Conservation (phyloP, 2,888 invertebrate genomes). For the Noctua comes region DNA sequence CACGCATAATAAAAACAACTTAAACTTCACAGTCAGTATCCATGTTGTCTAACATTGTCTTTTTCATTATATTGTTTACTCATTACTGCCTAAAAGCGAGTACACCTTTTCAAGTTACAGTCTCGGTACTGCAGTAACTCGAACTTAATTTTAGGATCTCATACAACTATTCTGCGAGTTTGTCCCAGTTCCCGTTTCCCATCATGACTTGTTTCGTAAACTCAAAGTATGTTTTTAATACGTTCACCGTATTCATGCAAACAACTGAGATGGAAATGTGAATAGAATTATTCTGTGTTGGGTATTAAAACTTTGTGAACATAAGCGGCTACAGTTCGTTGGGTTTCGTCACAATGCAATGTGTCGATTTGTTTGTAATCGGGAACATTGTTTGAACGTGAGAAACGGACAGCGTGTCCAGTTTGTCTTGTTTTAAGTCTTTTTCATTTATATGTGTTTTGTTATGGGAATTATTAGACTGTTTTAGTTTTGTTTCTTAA, state of each 20-base stretch:
- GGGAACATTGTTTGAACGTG: constrained; percentile 70
- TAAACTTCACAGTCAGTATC: background rate
- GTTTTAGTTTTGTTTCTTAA: constrained; percentile 13
- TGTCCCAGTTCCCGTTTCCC: constrained; percentile 44
- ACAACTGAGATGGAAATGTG: constrained; percentile 65
- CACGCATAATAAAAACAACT: background rate
- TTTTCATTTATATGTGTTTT: constrained; percentile 60
- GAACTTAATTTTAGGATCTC: constrained; percentile 60
- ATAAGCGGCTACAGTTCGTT: constrained; percentile 69
- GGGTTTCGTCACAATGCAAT: constrained; percentile 68
- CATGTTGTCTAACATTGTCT: background rate
- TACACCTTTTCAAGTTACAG: constrained; percentile 17
- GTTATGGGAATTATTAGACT: constrained; percentile 24
- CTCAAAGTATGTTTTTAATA: constrained; percentile 67
- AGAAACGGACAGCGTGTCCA: constrained; percentile 70
- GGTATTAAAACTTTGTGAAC: constrained; percentile 69
- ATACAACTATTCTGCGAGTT: constrained; percentile 63
- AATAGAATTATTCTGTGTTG: constrained; percentile 65
- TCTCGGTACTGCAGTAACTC: constrained; percentile 36
- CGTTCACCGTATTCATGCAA: constrained; percentile 63
- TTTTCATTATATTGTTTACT: constrained; percentile 24
- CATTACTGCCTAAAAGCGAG: constrained; percentile 29
- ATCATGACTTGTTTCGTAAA: constrained; percentile 61
- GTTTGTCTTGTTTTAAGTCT: constrained; percentile 67
- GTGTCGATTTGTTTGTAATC: constrained; percentile 67